Conservation (phyloP, 2,113 vertebrate species). For the Ursus arctos region DNA sequence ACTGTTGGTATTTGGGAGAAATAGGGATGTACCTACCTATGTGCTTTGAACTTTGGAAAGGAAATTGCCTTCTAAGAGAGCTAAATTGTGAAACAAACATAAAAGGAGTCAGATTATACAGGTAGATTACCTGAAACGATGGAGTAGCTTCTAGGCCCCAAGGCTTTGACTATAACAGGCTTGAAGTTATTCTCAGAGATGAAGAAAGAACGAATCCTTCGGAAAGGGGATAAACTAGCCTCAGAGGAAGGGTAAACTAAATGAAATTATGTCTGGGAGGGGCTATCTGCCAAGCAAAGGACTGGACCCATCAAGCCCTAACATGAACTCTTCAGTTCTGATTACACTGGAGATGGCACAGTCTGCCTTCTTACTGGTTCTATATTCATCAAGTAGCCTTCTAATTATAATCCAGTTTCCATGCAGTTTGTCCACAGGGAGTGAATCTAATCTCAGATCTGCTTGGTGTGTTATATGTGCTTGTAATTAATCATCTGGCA, state of each 20-base stretch:
- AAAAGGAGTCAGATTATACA: neutral
- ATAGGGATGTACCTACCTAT: neutral
- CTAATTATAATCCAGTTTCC: neutral
- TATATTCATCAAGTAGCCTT: neutral
- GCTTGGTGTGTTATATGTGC: neutral
- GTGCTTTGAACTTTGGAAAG: conserved; percentile 17
- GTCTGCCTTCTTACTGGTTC: neutral
- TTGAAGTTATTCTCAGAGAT: neutral
- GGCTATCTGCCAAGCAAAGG: neutral
- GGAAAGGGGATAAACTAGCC: neutral
- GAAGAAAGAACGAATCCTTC: neutral
- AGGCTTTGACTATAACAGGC: neutral
- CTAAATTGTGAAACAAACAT: neutral
- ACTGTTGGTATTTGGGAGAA: neutral
- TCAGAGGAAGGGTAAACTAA: neutral
- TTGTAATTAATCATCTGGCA: neutral
- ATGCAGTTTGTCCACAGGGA: neutral
- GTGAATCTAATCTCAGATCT: neutral
- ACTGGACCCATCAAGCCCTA: neutral
- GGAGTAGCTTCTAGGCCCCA: neutral
- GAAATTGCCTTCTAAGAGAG: conserved; percentile 38
- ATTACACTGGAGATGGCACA: neutral
- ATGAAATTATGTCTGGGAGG: neutral
- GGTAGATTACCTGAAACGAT: neutral
- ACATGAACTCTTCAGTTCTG: neutral